Base-by-base conservation (phyloP, 1,140 invertebrate genomes). In the Dinoponera quadriceps region DNA sequence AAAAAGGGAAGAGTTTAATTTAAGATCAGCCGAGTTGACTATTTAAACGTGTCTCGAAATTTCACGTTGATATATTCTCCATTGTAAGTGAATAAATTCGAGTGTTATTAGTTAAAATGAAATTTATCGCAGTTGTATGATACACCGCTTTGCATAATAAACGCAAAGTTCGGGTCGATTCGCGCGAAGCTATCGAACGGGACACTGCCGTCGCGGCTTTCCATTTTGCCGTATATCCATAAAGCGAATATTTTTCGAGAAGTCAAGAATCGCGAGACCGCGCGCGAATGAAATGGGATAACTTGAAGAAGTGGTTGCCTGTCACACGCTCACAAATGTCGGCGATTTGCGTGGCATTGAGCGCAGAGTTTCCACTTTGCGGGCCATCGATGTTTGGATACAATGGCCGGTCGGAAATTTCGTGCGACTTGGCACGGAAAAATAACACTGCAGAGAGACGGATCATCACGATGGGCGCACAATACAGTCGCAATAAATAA, bases 311-410 rank as follows among this genome's bases (percentile, higher is more conserved):
- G 74, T 66, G 74, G 51, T 48, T 44, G 33, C 38, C 75, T 71
- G 75, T 80, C 75, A 80, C 75, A 80, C 75, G 75, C 49, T 80
- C 51, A 59, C 75, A 80, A 80, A 80, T 71, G 51, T 80, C 25
- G 63, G n/a, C 51, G 51, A 80, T 80, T 80, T 80, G 65, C 75
- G 65, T 80, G 75, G 65, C 65, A 57, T 55, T 57, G 75, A 78
- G 22, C 48, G 65, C 59, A 16, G 27, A 33, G 63, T 69, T 69
- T 80, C 65, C 51, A 80, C 65, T 80, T 80, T 69, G 75, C 75
- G 65, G 51, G 33, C 38, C 75, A 69, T 80, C 75, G 51, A 80
- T 80, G 71, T 80, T 80, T 80, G 51, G 75, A 80, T 69, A 80
- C 65, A 80, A 80, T 80, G 51, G 33, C 13, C 75, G 44, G 75